A percentile compares a stretch with the other conserved stretches of the same genome.
Conservation (phyloP, 2,113 vertebrate species). For the Neofelis nebulosa region DNA sequence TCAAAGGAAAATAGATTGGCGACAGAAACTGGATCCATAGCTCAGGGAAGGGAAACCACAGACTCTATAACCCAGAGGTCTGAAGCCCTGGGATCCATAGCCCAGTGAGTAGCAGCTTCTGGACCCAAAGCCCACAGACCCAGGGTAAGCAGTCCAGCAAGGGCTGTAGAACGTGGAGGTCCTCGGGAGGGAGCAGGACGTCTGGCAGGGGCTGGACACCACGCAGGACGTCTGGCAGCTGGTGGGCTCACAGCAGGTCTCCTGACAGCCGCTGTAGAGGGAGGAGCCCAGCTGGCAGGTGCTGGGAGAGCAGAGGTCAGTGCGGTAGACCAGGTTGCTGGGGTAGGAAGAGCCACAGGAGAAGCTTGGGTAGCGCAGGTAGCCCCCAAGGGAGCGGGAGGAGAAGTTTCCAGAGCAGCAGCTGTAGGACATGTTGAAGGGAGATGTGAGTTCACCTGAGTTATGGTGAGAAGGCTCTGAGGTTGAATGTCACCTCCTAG, state of each 20-base stretch:
- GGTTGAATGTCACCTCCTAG: not conserved
- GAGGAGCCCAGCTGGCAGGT: no score
- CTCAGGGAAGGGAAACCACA: not conserved
- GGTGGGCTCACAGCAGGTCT: no score
- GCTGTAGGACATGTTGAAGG: not conserved
- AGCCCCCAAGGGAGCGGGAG: not conserved
- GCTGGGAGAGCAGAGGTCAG: no score
- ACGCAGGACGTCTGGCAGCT: no score
- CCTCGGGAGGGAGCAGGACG: not conserved
- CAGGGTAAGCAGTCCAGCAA: accelerated
- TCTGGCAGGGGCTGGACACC: not conserved
- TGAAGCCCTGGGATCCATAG: not conserved
- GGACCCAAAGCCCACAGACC: not conserved
- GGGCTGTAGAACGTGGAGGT: not conserved
- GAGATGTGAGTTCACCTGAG: not conserved
- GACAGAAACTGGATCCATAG: not conserved
- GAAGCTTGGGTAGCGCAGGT: not conserved
- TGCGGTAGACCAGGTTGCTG: conserved; percentile 24
- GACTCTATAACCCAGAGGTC: not conserved
- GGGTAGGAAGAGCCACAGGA: not conserved
- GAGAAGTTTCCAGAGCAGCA: conserved; percentile 21
- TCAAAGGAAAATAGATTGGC: not conserved
- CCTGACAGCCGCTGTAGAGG: no score
- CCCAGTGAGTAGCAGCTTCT: not conserved
- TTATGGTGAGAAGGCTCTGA: not conserved